These are phyloP conservation scores for Ormyrus nitidulus DNA, from an alignment of 2,888 invertebrate genomes.

Conservation along the genomic window DNA sequence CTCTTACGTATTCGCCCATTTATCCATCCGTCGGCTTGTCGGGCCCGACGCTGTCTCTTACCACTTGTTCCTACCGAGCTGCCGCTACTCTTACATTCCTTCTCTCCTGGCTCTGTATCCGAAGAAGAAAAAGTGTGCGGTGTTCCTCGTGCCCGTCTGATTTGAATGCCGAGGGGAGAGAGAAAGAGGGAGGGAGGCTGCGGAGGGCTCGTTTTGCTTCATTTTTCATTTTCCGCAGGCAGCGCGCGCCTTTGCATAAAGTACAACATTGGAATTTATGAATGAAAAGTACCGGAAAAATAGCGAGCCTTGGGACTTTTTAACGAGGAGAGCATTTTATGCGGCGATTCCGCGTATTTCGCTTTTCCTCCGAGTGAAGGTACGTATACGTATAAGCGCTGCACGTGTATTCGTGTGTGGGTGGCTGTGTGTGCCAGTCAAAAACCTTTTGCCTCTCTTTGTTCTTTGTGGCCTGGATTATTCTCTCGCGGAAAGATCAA, in stretches of 20 bases:
- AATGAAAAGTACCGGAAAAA: conserved; percentile 26
- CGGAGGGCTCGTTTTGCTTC: neutral
- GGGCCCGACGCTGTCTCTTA: neutral
- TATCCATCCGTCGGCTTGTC: neutral
- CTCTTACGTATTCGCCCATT: neutral
- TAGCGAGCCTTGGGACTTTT: conserved; percentile 5
- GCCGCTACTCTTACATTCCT: neutral
- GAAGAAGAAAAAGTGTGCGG: neutral
- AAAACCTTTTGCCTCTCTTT: conserved; percentile 31
- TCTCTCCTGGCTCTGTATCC: too few species aligned
- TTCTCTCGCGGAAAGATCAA: conserved; percentile 35
- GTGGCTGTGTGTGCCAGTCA: neutral
- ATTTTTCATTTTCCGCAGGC: conserved; percentile 3
- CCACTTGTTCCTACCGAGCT: neutral
- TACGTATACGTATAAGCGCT: too few species aligned
- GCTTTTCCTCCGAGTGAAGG: neutral
- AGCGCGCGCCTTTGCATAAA: neutral
- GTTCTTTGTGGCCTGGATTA: conserved; percentile 44
- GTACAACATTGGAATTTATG: conserved; percentile 27
- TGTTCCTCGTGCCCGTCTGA: neutral
- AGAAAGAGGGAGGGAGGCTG: too few species aligned
- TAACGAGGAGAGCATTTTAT: conserved; percentile 26
- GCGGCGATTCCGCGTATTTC: conserved; percentile 11
- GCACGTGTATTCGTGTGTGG: too few species aligned
- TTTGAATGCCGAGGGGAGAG: conserved; percentile 14